Base-by-base conservation (phyloP, 2,797 vertebrate genomes). In the Cuniculus paca region DNA sequence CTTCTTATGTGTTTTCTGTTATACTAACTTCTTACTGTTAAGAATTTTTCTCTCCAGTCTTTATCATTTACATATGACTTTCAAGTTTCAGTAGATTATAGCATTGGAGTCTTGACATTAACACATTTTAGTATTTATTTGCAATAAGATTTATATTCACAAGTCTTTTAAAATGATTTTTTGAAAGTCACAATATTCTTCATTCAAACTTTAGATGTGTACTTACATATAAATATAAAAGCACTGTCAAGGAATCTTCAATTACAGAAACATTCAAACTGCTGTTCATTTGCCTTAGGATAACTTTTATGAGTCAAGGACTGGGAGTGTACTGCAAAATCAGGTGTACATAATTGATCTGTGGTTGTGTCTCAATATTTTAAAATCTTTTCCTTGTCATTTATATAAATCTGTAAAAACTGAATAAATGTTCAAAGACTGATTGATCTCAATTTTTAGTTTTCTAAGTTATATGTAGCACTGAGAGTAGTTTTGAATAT, bases 121-220 rank as follows among this genome's bases (percentile, higher is more conserved):
- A 85, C 70, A 82, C 2, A 88, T 78, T 85, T 36, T 94, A 88
- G 20, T 87, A 92, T 94, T 79, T 95, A 58, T 95, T 92, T 96
- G 52, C 13, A 95, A n/a, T 88, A 39, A 87, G 7, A 80, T 83
- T 82, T 88, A 90, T 82, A 72, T 80, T 94, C 36, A 84, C 10
- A 88, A 65, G 14, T 86, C 72, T 94, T 92, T 93, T 48, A 72
- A 94, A 91, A 83, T 70, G 5, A 88, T 90, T 91, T 72, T 83
- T 86, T 95, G 42, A 65, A 60, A 84, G 88, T 97, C 83, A 88
- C 92, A 92, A 94, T 97, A 93, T 93, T 96, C 52, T 17, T 93
- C 20, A 86, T 96, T 96, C 56, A 96, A 91, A 97, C 92, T 95
- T 93, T 95, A 85, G 50, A 80, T 96, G 79, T 97, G 42, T 72